Evolutionary conservation across 2,113 vertebrate genomes (phyloP), one percentile per base, ranked within the genome.

Genomic region (Rhinolophus ferrumequinum): DNA sequence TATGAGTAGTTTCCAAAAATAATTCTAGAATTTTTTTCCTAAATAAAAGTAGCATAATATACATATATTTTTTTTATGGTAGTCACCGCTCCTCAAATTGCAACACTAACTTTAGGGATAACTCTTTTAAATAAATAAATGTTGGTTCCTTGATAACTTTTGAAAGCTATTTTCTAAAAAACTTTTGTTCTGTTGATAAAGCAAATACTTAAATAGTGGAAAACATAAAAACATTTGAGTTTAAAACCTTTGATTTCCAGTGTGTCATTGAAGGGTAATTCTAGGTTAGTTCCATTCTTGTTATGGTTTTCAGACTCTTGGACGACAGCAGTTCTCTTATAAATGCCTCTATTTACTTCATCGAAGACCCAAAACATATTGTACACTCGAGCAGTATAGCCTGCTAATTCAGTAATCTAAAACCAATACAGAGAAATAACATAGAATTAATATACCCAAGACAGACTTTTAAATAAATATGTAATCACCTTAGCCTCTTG

Each of bases 351-450:
- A 97, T 99, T 99, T 52, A 99, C 99, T 95, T 99, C 99, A 56
- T 99, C 99, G 60, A 99, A 99, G 95, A 99, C 99, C 77, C 98
- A 98, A 93, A 99, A 99, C 99, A 99, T 99, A 97, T 99, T 99
- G 98, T 99, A 99, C 47, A 99, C 99, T 21, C 99, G 98, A 28
- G 99, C 99, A 0, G 99, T 99, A 97, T 99, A 99, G 54, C 99
- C 99, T 64, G 99, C 99, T 98, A 99, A 98, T 97, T 99, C 99
- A 21, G 99, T 99, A 97, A 99, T 98, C 99, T 99, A 97, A 84
- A 97, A 75, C 24, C 54, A 96, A 91, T 1, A 47, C 7, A 44
- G 50, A 81, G 54, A 90, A 95, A 97, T 60, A 96, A 96, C 97
- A 98, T 30, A 64, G 15, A 73, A 28, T 91, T 88, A 94, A 62